These are phyloP conservation scores for Anas bahamensis DNA, from an alignment of 2,797 vertebrate genomes.

Conservation along the genomic window DNA sequence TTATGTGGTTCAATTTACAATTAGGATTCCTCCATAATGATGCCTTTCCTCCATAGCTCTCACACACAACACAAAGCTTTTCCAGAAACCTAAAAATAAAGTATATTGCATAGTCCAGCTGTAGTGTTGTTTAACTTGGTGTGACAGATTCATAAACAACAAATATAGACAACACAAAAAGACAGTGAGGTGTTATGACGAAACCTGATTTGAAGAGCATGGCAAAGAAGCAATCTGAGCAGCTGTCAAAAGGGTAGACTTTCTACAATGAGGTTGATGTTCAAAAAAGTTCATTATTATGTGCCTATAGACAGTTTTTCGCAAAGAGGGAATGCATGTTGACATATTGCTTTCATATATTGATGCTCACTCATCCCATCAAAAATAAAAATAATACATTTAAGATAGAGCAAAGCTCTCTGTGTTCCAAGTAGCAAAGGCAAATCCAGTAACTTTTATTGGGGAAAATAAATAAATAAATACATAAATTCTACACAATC, in stretches of 20 bases:
- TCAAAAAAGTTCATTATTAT: neutral
- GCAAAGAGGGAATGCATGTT: neutral
- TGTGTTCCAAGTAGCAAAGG: neutral
- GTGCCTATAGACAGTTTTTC: neutral
- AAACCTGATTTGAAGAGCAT: constrained; percentile 42
- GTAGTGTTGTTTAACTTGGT: constrained; percentile 28
- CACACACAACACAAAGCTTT: neutral
- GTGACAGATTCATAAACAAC: constrained; percentile 46
- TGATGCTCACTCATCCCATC: neutral
- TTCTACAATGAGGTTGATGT: neutral
- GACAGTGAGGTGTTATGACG: neutral
- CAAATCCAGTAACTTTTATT: neutral
- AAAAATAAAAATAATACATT: neutral
- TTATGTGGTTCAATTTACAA: constrained; percentile 53
- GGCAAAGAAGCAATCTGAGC: neutral
- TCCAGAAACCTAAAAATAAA: constrained; percentile 69
- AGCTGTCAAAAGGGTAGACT: neutral
- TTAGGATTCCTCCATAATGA: constrained; percentile 57
- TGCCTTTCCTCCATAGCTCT: constrained; percentile 16
- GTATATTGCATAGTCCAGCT: constrained; percentile 46
- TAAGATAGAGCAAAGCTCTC: neutral
- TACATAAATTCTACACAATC: neutral
- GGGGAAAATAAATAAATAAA: neutral
- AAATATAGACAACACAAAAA: constrained; percentile 54
- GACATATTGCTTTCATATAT: neutral